Percentiles rank a stretch among this genome's conserved stretches.
Evolutionary conservation across 1,140 invertebrate genomes (phyloP).

Genomic region (Thaumatotibia leucotreta): DNA sequence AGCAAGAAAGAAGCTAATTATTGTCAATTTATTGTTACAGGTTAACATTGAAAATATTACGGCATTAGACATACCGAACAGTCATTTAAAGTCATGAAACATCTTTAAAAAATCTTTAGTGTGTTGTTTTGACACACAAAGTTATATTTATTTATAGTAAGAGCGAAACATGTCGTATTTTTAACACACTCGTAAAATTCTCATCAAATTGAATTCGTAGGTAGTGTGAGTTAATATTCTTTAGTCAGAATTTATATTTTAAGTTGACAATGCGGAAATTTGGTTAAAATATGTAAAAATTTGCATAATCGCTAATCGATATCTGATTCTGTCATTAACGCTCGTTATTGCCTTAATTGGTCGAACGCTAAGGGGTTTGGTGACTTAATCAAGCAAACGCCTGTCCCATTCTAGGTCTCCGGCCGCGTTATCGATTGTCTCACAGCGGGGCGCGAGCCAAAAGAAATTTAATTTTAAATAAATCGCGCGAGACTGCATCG

Average conservation of each 20-base stretch:
- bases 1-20: conserved; percentile 23
- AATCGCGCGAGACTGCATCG: conserved; percentile 67
- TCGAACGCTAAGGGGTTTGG: conserved; percentile 44
- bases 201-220: too few relatives aligned
- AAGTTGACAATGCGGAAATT: not conserved
- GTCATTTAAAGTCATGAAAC: not conserved
- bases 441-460: conserved; percentile 61
- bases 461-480: conserved; percentile 67
- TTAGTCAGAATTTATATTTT: not conserved
- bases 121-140: not conserved
- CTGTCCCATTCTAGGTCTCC: conserved; percentile 51
- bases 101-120: not conserved
- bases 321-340: conserved; percentile 20
- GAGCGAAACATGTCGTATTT: not conserved
- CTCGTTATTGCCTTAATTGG: conserved; percentile 34
- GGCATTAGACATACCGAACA: not conserved
- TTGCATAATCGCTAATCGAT: not conserved
- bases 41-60: conserved; percentile 13
- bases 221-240: too few relatives aligned
- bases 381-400: conserved; percentile 52
- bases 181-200: not conserved
- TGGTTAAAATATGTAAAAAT: not conserved
- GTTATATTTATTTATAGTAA: not conserved
- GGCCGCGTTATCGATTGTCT: conserved; percentile 57
- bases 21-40: conserved; percentile 25